Percentiles rank a stretch among this genome's conserved stretches.
These are phyloP conservation scores for Napeogenes sylphis DNA, from an alignment of 2,888 invertebrate genomes.

Conservation along the genomic window DNA sequence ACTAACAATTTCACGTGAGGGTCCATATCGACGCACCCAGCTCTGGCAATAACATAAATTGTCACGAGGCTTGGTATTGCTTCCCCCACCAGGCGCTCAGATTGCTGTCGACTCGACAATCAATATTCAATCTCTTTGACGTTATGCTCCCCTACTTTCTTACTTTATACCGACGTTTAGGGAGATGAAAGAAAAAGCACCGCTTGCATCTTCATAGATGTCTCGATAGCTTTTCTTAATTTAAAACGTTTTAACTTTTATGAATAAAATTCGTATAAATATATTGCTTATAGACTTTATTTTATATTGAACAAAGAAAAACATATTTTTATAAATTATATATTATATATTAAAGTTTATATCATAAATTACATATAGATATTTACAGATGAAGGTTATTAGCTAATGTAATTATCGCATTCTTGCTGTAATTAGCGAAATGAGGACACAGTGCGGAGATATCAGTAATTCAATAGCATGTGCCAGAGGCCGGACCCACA, in stretches of 20 bases:
- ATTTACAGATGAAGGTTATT: neutral
- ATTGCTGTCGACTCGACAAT: slow-evolving; percentile 73
- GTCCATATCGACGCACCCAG: slow-evolving; percentile 67
- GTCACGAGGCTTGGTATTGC: slow-evolving; percentile 50
- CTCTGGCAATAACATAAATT: slow-evolving; percentile 75
- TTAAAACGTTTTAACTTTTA: slow-evolving; percentile 3
- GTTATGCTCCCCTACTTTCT: slow-evolving; percentile 68
- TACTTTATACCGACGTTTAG: slow-evolving; percentile 69
- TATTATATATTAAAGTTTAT: no score
- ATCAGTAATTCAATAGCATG: slow-evolving; percentile 29
- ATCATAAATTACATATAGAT: no score
- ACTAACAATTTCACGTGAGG: slow-evolving; percentile 75
- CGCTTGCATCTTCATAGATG: slow-evolving; percentile 28
- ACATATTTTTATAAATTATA: no score
- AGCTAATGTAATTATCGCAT: slow-evolving; percentile 20
- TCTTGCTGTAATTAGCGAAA: slow-evolving; percentile 31
- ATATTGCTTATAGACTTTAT: no score
- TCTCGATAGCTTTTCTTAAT: slow-evolving; percentile 10
- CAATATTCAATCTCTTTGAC: slow-evolving; percentile 78
- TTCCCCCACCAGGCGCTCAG: slow-evolving; percentile 37
- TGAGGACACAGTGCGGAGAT: slow-evolving; percentile 40
- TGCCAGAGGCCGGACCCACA: slow-evolving; percentile 36
- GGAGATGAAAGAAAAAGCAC: slow-evolving; percentile 45
- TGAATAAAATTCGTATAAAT: neutral
- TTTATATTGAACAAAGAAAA: no score